These are phyloP conservation scores for Chymomyza costata DNA, from an alignment of 1,140 invertebrate genomes.

Conservation along the genomic window DNA sequence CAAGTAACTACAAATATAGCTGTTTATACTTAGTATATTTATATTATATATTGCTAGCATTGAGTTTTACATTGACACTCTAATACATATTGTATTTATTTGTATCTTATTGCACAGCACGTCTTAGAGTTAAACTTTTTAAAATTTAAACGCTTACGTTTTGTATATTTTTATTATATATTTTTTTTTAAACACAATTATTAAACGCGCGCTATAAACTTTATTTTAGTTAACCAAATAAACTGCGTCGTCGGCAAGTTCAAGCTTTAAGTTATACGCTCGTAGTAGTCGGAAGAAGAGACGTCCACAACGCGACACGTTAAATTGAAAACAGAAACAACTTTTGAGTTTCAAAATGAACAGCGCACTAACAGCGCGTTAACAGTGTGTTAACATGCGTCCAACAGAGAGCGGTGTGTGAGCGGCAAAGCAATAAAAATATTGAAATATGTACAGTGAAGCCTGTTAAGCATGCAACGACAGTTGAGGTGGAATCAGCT, in stretches of 20 bases:
- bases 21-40: slow-evolving; percentile 2
- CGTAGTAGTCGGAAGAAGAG: slow-evolving; percentile 13
- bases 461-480: no score
- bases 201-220: not conserved
- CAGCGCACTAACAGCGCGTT: no score
- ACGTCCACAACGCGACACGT: slow-evolving; percentile 19
- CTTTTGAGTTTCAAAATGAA: no score
- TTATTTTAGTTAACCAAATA: not conserved
- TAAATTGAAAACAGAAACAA: no score
- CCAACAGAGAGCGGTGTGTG: no score
- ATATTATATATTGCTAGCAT: slow-evolving; percentile 5
- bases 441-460: no score
- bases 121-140: slow-evolving; percentile 1
- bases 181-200: slow-evolving; percentile 1
- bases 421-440: no score
- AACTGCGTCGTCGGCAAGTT: slow-evolving; percentile 47
- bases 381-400: no score
- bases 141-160: slow-evolving; percentile 45
- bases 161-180: slow-evolving; percentile 12
- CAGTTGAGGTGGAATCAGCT: no score
- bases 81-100: slow-evolving; percentile 18
- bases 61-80: slow-evolving; percentile 21
- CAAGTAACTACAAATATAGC: no score
- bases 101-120: not conserved
- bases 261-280: slow-evolving; percentile 16